These are phyloP conservation scores for Sycobia sp. DNA, from an alignment of 1,140 invertebrate species.

Conservation along the genomic window DNA sequence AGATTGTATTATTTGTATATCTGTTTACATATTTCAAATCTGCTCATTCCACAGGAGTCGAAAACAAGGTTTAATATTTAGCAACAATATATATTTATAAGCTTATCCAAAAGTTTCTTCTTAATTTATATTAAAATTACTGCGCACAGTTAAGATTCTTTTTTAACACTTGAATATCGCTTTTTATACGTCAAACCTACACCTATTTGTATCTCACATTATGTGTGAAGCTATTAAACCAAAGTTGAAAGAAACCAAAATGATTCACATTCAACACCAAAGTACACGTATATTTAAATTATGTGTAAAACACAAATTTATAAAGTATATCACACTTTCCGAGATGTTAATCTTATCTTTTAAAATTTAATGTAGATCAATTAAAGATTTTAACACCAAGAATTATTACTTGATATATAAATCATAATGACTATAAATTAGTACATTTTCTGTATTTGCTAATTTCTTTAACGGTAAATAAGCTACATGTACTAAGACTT, in stretches of 20 bases:
- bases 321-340: constrained; percentile 24
- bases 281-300: constrained; percentile 9
- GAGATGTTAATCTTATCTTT: background rate
- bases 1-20: background rate
- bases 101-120: constrained; percentile 12
- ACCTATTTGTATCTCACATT: constrained; percentile 6
- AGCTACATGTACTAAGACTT: constrained; percentile 38
- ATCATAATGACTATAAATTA: constrained; percentile 14
- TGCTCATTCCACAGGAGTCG: constrained; percentile 21
- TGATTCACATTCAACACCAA: constrained; percentile 10
- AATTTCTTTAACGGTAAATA: constrained; percentile 27
- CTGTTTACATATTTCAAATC: background rate
- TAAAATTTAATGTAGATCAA: background rate
- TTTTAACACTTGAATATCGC: constrained; percentile 10
- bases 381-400: background rate
- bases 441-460: constrained; percentile 1
- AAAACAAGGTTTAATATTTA: background rate
- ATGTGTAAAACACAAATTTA: constrained; percentile 1
- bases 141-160: constrained; percentile 27
- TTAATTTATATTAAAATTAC: constrained; percentile 19
- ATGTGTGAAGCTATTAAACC: background rate
- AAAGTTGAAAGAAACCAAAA: background rate
- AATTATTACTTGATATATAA: constrained; percentile 1
- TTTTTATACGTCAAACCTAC: constrained; percentile 11
- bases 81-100: constrained; percentile 1